These are phyloP conservation scores for Bombus waltoni DNA, from an alignment of 1,140 invertebrate genomes.

Conservation along the genomic window DNA sequence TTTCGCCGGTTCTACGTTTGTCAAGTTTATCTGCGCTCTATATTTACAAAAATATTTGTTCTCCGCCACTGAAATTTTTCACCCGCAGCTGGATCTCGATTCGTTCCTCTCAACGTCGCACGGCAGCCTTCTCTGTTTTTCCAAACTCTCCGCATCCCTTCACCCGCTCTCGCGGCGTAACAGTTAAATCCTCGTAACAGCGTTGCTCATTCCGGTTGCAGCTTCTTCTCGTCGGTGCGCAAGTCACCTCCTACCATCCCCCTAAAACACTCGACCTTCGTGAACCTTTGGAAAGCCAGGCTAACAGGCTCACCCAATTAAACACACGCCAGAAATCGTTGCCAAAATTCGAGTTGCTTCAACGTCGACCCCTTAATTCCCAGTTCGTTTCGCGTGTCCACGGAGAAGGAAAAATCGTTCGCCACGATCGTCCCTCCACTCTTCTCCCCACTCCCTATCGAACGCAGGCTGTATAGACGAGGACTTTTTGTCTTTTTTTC, in stretches of 20 bases:
- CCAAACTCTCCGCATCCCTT: background rate
- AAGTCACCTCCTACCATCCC: background rate
- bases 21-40: background rate
- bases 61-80: background rate
- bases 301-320: constrained; percentile 41
- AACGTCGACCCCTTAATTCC: background rate
- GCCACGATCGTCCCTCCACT: background rate
- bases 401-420: constrained; percentile 47
- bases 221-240: background rate
- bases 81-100: too few species aligned
- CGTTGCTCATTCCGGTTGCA: background rate
- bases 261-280: background rate
- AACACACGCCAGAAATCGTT: constrained; percentile 9
- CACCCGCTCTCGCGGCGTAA: background rate
- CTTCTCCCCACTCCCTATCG: background rate
- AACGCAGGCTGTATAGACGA: background rate
- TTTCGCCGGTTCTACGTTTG: background rate
- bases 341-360: background rate
- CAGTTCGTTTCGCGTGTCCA: background rate
- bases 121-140: background rate
- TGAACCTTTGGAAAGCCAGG: background rate
- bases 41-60: background rate
- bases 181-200: constrained; percentile 20
- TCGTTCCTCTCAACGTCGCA: background rate
- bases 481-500: background rate